These are phyloP conservation scores for Drosophila obscura DNA, from an alignment of 1,140 invertebrate genomes.

Conservation along the genomic window DNA sequence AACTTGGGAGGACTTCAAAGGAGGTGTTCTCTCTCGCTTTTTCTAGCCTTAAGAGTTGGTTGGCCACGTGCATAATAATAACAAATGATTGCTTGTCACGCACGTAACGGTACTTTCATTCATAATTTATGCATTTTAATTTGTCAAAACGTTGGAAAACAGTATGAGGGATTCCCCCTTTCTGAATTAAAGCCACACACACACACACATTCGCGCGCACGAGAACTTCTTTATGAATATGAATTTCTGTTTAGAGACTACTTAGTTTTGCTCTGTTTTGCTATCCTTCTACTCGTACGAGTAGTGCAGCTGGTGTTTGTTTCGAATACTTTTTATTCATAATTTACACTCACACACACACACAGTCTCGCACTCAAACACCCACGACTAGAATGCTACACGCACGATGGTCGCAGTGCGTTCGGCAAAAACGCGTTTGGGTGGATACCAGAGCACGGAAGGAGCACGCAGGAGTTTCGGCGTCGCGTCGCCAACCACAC, in stretches of 20 bases:
- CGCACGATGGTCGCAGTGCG: conserved; percentile 10
- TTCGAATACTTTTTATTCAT: conserved; percentile 57
- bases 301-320: conserved; percentile 16
- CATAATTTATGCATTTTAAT: conserved; percentile 83
- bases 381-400: conserved; percentile 7
- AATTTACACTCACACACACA: conserved; percentile 55
- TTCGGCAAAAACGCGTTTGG: neutral
- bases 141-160: conserved; percentile 65
- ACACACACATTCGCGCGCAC: conserved; percentile 1
- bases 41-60: conserved; percentile 3
- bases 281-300: no score
- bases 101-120: conserved; percentile 82
- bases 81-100: conserved; percentile 82
- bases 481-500: conserved; percentile 70
- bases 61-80: conserved; percentile 80
- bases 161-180: conserved; percentile 1
- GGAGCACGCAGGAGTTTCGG: conserved; percentile 47
- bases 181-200: conserved; percentile 4
- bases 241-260: conserved; percentile 16
- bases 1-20: conserved; percentile 29
- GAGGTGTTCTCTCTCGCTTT: conserved; percentile 18
- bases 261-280: no score
- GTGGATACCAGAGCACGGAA: conserved; percentile 6
- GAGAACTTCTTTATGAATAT: conserved; percentile 29
- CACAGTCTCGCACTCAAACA: conserved; percentile 27